Evolutionary conservation across 2,888 invertebrate species (phyloP).

Genomic region (Fragum whitleyi): DNA sequence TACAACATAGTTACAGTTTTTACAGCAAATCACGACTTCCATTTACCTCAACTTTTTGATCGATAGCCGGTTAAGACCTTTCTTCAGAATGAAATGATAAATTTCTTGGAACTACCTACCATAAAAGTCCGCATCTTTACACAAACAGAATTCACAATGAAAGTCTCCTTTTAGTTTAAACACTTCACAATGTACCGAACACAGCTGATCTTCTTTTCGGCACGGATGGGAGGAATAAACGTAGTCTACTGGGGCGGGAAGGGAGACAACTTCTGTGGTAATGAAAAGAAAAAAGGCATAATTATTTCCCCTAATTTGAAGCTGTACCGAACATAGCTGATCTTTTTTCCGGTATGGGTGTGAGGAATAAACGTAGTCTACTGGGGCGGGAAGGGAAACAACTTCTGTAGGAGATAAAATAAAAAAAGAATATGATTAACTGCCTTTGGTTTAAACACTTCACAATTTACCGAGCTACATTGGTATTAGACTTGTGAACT

Average conservation of each 20-base stretch:
- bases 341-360: slow-evolving; percentile 65
- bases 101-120: slow-evolving; percentile 28
- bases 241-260: slow-evolving; percentile 45
- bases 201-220: slow-evolving; percentile 56
- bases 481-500: too few species aligned
- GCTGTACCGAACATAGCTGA: slow-evolving; percentile 59
- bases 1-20: too few species aligned
- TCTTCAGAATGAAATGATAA: too few species aligned
- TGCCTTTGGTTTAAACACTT: too few species aligned
- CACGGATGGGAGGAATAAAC: slow-evolving; percentile 63
- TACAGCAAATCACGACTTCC: too few species aligned
- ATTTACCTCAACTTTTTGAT: too few species aligned
- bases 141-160: slow-evolving; percentile 59
- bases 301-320: not conserved
- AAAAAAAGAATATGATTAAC: not conserved
- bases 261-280: slow-evolving; percentile 9
- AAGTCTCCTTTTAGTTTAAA: slow-evolving; percentile 54
- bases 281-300: not conserved
- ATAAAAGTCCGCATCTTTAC: slow-evolving; percentile 47
- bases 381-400: slow-evolving; percentile 12
- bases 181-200: slow-evolving; percentile 58
- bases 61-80: too few species aligned
- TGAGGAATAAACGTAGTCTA: slow-evolving; percentile 55
- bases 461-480: too few species aligned
- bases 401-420: not conserved